phyloP scores from a whole-genome alignment of 2,888 invertebrate species.

The Drosophila kanekoi region DNA sequence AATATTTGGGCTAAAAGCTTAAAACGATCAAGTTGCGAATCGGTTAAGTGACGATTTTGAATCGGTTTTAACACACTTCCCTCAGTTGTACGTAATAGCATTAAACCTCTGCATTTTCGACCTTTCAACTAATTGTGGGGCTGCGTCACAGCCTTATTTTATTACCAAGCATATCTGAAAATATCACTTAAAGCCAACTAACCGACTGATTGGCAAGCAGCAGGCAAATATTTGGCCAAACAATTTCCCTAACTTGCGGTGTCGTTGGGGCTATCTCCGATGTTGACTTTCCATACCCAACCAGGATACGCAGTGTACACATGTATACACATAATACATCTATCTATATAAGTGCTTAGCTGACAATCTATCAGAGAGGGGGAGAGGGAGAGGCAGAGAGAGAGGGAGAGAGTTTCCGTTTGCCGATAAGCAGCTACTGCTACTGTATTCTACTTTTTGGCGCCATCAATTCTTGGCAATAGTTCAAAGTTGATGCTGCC shows the following conservation, averaged over 20 bases:
- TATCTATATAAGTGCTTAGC: slow-evolving; percentile 56
- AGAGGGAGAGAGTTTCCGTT: slow-evolving; percentile 33
- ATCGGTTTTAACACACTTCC: no score
- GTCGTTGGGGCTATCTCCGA: slow-evolving; percentile 38
- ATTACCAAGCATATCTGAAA: background rate
- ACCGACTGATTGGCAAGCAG: slow-evolving; percentile 7
- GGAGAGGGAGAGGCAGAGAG: no score
- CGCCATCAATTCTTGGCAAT: slow-evolving; percentile 71
- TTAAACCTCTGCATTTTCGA: no score
- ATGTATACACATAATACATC: slow-evolving; percentile 17
- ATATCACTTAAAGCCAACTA: slow-evolving; percentile 5
- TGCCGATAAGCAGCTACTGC: slow-evolving; percentile 47
- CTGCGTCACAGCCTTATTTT: background rate
- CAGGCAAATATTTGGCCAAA: slow-evolving; percentile 57
- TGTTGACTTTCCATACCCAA: slow-evolving; percentile 37
- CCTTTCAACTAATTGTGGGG: no score
- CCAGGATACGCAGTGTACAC: slow-evolving; percentile 17
- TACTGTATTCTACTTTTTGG: slow-evolving; percentile 52
- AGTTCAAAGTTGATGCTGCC: slow-evolving; percentile 68
- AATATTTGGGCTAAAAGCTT: no score
- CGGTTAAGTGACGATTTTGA: background rate
- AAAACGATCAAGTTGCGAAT: no score
- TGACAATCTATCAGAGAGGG: slow-evolving; percentile 53
- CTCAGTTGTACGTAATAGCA: no score
- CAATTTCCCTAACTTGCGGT: slow-evolving; percentile 62